Evolutionary conservation across 1,140 invertebrate species (phyloP).

Genomic region (Zophobas atratus): DNA sequence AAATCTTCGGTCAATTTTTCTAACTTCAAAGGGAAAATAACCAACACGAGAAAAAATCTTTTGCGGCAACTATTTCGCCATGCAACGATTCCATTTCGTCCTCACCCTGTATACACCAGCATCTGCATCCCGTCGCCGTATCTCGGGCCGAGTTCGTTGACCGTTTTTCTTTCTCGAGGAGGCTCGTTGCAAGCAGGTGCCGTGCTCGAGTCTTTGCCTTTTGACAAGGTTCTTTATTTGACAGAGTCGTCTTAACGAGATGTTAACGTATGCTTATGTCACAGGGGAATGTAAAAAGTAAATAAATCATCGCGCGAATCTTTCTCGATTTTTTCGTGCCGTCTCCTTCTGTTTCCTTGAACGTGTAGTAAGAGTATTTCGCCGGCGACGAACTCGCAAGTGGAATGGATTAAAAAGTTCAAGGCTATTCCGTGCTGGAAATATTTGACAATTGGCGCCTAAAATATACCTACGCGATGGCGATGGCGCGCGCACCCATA

Average conservation of each 20-base stretch:
- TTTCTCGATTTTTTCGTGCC: constrained; percentile 9
- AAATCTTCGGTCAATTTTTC: no score
- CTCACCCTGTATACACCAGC: not conserved
- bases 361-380: constrained; percentile 27
- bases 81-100: not conserved
- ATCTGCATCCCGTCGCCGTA: not conserved
- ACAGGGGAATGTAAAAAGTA: constrained; percentile 40
- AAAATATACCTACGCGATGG: constrained; percentile 33
- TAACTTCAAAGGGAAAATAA: no score
- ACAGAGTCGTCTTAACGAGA: constrained; percentile 40
- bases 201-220: constrained; percentile 42
- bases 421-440: constrained; percentile 28
- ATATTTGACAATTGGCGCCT: constrained; percentile 41
- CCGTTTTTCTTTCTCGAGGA: constrained; percentile 12
- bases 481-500: not conserved
- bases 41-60: no score
- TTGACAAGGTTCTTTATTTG: constrained; percentile 49
- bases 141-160: constrained; percentile 19
- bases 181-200: constrained; percentile 29
- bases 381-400: constrained; percentile 28
- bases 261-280: constrained; percentile 43
- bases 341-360: not conserved
- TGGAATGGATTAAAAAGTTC: constrained; percentile 43
- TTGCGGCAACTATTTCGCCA: not conserved
- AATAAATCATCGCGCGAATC: constrained; percentile 42